Conservation (phyloP, 2,888 invertebrate species). For the Apodemia duryi region DNA sequence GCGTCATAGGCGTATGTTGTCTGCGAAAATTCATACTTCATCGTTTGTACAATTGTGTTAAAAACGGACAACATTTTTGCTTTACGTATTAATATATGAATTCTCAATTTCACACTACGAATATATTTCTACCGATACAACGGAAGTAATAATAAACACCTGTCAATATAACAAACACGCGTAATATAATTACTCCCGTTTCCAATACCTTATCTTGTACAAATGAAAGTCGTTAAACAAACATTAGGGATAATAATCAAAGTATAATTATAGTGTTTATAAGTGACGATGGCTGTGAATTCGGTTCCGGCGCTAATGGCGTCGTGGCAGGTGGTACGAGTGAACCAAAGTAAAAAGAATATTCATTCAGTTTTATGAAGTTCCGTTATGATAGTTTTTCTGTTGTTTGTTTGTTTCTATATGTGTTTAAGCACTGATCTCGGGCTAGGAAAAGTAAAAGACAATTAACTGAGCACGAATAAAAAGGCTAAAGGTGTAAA, state of each 20-base stretch:
- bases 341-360: slow-evolving; percentile 32
- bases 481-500: slow-evolving; percentile 4
- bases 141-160: not conserved
- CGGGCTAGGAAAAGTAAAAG: too few relatives aligned
- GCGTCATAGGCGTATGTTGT: too few relatives aligned
- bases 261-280: not conserved
- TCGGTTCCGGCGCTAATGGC: slow-evolving; percentile 44
- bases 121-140: not conserved
- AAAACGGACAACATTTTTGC: too few relatives aligned
- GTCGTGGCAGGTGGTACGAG: slow-evolving; percentile 57
- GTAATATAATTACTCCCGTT: slow-evolving; percentile 7
- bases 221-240: slow-evolving; percentile 10
- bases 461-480: not conserved
- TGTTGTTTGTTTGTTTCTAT: too few relatives aligned
- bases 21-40: too few relatives aligned
- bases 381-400: too few relatives aligned
- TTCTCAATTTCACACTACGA: not conserved
- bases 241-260: slow-evolving; percentile 7
- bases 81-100: not conserved
- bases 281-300: slow-evolving; percentile 16
- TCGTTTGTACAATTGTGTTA: too few relatives aligned
- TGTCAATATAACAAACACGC: slow-evolving; percentile 1
- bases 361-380: too few relatives aligned
- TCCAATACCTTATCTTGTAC: slow-evolving; percentile 12
- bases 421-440: too few relatives aligned